phyloP scores from a whole-genome alignment of 2,113 vertebrate genomes.

The Gasterosteus aculeatus region DNA sequence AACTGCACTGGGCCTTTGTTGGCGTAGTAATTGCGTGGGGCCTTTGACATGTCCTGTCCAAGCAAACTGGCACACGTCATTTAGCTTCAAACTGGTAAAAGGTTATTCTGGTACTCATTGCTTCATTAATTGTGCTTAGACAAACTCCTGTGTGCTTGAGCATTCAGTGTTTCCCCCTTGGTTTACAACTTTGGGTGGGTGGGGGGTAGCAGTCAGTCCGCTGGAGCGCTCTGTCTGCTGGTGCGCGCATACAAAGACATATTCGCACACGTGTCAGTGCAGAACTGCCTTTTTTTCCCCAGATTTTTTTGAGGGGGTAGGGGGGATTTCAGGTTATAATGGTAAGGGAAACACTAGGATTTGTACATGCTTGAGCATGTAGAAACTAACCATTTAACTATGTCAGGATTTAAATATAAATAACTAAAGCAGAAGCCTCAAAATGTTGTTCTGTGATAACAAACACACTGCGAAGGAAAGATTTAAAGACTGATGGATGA shows the following conservation, averaged over 20 bases:
- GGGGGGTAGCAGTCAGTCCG: too few relatives aligned
- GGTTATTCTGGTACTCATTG: constrained; percentile 48
- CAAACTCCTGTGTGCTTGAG: not conserved
- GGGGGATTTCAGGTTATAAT: too few relatives aligned
- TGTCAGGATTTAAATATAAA: constrained; percentile 48
- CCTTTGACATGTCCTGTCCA: constrained; percentile 31
- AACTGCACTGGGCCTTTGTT: constrained; percentile 1
- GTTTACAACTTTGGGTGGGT: too few relatives aligned
- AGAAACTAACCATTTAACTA: constrained; percentile 30
- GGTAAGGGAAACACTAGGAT: not conserved
- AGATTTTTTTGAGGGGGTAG: too few relatives aligned
- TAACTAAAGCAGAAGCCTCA: constrained; percentile 26
- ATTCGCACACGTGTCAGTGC: too few relatives aligned
- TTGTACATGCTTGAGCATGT: constrained; percentile 14
- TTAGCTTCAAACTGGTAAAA: constrained; percentile 43
- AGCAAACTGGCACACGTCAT: constrained; percentile 43
- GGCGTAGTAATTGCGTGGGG: constrained; percentile 10
- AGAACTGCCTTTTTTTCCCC: too few relatives aligned
- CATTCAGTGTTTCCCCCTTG: too few relatives aligned
- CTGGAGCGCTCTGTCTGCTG: too few relatives aligned
- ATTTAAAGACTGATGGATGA: too few relatives aligned
- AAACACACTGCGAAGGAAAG: constrained; percentile 49
- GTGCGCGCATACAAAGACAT: too few relatives aligned
- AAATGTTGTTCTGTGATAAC: constrained; percentile 54
- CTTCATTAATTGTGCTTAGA: constrained; percentile 49